Evolutionary conservation across 1,140 invertebrate genomes (phyloP).

Genomic region (Mactra quadrangularis): DNA sequence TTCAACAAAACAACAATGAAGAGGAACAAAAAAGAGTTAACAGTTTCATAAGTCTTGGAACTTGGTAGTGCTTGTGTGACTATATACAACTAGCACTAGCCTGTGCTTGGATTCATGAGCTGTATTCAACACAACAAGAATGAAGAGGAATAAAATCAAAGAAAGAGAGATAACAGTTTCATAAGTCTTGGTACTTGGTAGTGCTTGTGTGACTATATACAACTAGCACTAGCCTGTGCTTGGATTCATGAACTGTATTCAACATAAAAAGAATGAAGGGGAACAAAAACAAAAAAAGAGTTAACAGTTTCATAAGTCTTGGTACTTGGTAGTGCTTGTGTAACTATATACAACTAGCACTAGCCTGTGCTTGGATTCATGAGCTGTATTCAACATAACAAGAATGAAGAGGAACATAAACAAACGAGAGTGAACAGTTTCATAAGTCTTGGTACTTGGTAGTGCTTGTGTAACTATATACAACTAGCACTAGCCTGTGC

Average conservation of each 20-base stretch:
- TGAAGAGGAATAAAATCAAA: background rate
- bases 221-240: constrained; percentile 30
- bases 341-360: no score
- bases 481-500: no score
- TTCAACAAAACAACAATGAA: background rate
- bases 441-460: no score
- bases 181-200: constrained; percentile 23
- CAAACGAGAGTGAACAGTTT: no score
- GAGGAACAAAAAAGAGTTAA: background rate
- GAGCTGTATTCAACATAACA: no score
- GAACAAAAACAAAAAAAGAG: no score
- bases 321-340: no score
- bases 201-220: constrained; percentile 17
- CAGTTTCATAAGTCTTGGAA: constrained; percentile 11
- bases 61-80: constrained; percentile 9
- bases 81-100: constrained; percentile 26
- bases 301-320: no score
- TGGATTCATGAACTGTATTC: background rate
- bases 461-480: no score
- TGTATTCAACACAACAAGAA: background rate
- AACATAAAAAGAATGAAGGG: no score
- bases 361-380: no score
- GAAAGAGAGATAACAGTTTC: background rate
- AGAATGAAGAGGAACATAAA: no score
- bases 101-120: constrained; percentile 8